Percentiles rank a stretch among this genome's conserved stretches.
phyloP scores from a whole-genome alignment of 2,888 invertebrate genomes.

The Diarsia brunnea region DNA sequence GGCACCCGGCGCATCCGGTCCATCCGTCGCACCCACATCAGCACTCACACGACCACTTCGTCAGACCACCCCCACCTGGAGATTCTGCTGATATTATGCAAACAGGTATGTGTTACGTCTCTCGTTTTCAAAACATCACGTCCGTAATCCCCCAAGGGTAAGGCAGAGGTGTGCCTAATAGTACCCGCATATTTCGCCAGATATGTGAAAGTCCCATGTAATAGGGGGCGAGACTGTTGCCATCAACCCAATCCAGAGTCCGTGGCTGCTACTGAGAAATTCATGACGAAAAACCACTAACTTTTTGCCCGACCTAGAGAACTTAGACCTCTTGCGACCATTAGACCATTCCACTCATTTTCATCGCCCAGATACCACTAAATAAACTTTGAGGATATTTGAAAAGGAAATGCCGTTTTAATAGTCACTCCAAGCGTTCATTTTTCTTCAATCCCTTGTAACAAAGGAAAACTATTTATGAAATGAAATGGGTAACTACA shows the following conservation, averaged over 20 bases:
- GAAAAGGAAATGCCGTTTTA: neutral
- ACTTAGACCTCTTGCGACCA: neutral
- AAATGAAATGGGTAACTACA: neutral
- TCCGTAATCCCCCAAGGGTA: neutral
- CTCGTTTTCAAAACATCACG: neutral
- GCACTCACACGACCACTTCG: conserved; percentile 90
- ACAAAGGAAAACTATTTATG: neutral
- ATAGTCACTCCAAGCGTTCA: neutral
- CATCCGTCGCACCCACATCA: conserved; percentile 89
- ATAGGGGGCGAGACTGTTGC: neutral
- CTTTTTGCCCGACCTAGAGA: neutral
- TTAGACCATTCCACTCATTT: neutral
- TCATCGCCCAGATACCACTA: neutral
- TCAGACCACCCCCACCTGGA: conserved; percentile 87
- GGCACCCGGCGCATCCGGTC: conserved; percentile 88
- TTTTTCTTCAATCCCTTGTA: neutral
- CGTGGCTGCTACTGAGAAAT: neutral
- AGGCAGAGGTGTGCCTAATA: neutral
- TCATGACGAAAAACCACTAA: neutral
- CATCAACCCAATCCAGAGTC: neutral
- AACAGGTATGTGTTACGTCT: conserved; percentile 78
- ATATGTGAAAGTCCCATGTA: neutral
- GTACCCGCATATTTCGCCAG: neutral
- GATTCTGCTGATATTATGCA: conserved; percentile 89
- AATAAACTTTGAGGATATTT: neutral